A percentile compares a stretch with the other conserved stretches of the same genome.
These are phyloP conservation scores for Lampropteryx suffumata DNA, from an alignment of 2,888 invertebrate species.

Conservation along the genomic window DNA sequence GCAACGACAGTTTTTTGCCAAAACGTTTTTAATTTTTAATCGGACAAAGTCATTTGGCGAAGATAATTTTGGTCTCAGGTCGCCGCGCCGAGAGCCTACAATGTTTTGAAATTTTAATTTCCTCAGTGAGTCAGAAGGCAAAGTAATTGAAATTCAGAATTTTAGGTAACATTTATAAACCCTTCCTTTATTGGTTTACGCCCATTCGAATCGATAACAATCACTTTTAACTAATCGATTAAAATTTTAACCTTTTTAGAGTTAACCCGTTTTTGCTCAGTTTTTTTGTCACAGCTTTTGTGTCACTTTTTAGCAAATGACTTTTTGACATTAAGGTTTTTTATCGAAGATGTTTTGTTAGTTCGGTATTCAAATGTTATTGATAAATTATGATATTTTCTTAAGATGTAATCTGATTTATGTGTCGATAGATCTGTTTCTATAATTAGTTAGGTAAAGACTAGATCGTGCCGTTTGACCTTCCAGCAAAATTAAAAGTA, in stretches of 20 bases:
- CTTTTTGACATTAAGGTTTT: constrained; percentile 18
- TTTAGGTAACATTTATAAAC: constrained; percentile 9
- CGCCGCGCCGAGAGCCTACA: constrained; percentile 2
- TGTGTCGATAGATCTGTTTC: constrained; percentile 24
- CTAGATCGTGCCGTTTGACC: constrained; percentile 18
- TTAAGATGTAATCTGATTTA: constrained; percentile 18
- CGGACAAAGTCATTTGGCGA: constrained; percentile 23
- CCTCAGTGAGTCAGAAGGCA: constrained; percentile 7
- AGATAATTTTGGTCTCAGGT: constrained; percentile 6
- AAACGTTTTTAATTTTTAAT: constrained; percentile 36
- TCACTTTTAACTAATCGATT: constrained; percentile 22
- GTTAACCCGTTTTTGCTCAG: constrained; percentile 21
- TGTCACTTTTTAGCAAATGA: constrained; percentile 11
- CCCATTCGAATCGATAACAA: constrained; percentile 12
- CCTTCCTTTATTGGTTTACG: constrained; percentile 18
- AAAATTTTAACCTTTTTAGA: constrained; percentile 16
- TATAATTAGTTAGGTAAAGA: constrained; percentile 29
- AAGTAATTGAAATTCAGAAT: constrained; percentile 9
- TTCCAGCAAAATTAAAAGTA: constrained; percentile 20
- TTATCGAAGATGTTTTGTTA: neutral
- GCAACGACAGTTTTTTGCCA: constrained; percentile 43
- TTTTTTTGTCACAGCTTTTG: constrained; percentile 22
- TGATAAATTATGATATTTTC: constrained; percentile 10
- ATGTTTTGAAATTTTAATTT: constrained; percentile 10
- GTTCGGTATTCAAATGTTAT: neutral